Base-by-base conservation (phyloP, 2,888 invertebrate species). In the Hypselothyrea guttata region DNA sequence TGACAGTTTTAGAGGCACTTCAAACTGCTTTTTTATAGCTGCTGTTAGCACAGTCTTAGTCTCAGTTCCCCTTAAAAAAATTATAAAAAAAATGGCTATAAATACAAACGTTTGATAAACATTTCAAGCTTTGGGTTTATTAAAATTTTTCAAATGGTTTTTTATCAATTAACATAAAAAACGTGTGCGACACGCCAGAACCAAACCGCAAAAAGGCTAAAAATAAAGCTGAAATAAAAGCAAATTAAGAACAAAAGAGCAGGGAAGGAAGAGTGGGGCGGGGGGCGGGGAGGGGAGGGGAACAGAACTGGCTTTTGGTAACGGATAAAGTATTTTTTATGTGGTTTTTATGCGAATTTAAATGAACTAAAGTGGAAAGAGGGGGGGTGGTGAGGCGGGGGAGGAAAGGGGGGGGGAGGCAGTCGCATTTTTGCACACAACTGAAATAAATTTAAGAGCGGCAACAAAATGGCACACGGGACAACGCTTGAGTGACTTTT, bases 401-500 rank as follows among this genome's bases (percentile, higher is more conserved):
- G 35, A 4, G 12, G 11, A 5, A 15, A 33, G 13, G 31, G 31
- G 31, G 15, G 30, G 40, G 22, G 4, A 1, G 1, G 28, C n/a
- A 44, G 40, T 27, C 27, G 28, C 47, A 68, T 68, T 68, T 68
- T 63, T 68, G 60, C 47, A 57, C 30, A 59, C 15, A 62, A 42
- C 15, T 35, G 31, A 45, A 47, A 44, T 30, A 34, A 58, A 58
- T 35, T 33, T 22, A 69, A 47, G 49, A 45, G 3, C 8, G 38
- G 12, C 15, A 9, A 41, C 22, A 45, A 46, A 77, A 66, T 77
- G 75, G 78, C 75, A 84, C 85, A 77, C 71, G 75, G 82, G 78
- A 77, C 60, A 70, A 69, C 84, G 81, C 52, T 85, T 79, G 86
- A 83, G 84, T 79, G 81, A 81, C 68, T 81, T 81, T 81, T 73